Evolutionary conservation across 2,113 vertebrate species (phyloP).

Genomic region (Heterocephalus glaber): DNA sequence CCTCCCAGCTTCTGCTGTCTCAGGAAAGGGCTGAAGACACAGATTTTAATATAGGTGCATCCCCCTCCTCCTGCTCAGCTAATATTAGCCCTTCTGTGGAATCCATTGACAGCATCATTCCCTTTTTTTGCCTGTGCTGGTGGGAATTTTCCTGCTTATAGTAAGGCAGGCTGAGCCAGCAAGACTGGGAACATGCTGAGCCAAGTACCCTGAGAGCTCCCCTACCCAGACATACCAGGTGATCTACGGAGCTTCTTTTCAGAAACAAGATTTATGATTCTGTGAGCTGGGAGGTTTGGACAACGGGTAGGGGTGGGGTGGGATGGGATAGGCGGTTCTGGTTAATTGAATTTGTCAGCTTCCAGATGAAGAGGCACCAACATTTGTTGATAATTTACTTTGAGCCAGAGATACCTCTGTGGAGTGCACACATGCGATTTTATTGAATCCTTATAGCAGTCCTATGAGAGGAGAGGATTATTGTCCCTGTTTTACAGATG

Average conservation of each 20-base stretch:
- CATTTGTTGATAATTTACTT: conserved; percentile 64
- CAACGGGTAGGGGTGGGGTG: neutral
- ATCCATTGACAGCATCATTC: conserved; percentile 60
- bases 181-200: conserved; percentile 39
- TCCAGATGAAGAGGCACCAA: conserved; percentile 64
- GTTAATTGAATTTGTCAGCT: conserved; percentile 72
- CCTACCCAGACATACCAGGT: neutral
- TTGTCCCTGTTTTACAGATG: neutral
- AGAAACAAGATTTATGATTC: conserved; percentile 62
- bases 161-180: conserved; percentile 71
- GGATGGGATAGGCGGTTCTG: conserved; percentile 7
- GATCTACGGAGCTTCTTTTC: conserved; percentile 60
- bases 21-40: conserved; percentile 72
- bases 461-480: neutral
- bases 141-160: conserved; percentile 72
- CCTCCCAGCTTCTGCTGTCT: neutral
- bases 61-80: conserved; percentile 54
- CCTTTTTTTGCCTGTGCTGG: conserved; percentile 59
- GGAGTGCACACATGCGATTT: neutral
- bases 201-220: neutral
- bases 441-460: neutral
- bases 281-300: conserved; percentile 39
- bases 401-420: neutral
- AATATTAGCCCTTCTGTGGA: conserved; percentile 71
- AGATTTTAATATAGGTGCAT: conserved; percentile 68